A percentile compares a stretch with the other conserved stretches of the same genome.
Evolutionary conservation across 2,797 vertebrate species (phyloP).

Genomic region (Ptychobarbus kaznakovi): DNA sequence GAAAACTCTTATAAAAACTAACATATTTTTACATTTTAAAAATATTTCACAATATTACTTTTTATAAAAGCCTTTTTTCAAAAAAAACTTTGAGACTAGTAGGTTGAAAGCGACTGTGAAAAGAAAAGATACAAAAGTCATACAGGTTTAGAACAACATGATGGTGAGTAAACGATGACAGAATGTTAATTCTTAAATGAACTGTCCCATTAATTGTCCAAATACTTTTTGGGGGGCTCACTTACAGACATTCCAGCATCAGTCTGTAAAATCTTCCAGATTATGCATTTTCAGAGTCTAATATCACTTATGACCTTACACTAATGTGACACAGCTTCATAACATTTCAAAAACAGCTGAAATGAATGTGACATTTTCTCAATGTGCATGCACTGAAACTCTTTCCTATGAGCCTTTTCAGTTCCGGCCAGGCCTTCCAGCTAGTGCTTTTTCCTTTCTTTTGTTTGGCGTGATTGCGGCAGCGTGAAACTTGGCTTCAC

Average conservation of each 20-base stretch:
- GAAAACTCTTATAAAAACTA: too few species aligned
- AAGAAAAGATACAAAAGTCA: neutral
- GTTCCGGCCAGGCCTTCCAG: slow-evolving; percentile 32
- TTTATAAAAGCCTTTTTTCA: too few species aligned
- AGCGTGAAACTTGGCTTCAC: slow-evolving; percentile 46
- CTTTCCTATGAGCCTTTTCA: slow-evolving; percentile 29
- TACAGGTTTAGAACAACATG: neutral
- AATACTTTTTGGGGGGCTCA: neutral
- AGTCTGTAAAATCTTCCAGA: neutral
- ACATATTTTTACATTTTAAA: too few species aligned
- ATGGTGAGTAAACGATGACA: neutral
- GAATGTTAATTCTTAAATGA: neutral
- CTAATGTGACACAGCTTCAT: neutral
- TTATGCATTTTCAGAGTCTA: neutral
- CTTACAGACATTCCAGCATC: neutral
- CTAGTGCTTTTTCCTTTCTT: slow-evolving; percentile 14
- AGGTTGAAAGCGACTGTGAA: neutral
- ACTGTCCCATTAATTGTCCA: neutral
- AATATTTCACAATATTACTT: too few species aligned
- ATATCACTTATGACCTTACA: neutral
- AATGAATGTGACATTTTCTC: slow-evolving; percentile 15
- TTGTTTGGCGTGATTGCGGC: slow-evolving; percentile 11
- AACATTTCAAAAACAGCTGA: slow-evolving; percentile 39
- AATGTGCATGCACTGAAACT: neutral
- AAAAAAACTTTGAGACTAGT: neutral